A percentile compares a stretch with the other conserved stretches of the same genome.
Conservation (phyloP, 2,888 invertebrate species). For the Emesis furor region DNA sequence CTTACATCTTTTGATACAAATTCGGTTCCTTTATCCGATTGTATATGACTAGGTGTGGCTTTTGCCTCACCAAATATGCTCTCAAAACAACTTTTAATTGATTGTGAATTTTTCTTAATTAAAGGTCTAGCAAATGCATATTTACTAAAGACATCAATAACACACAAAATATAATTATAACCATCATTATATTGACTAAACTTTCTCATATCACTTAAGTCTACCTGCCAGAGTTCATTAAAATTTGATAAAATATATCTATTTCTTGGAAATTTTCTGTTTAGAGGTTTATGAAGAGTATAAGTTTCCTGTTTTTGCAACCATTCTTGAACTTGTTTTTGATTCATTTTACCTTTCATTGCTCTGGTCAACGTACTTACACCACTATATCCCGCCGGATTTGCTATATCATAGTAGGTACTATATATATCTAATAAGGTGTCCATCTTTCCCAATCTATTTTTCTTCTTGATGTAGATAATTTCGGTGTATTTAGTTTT, state of each 20-base stretch:
- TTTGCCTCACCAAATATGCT: slow-evolving; percentile 67
- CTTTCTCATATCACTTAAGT: slow-evolving; percentile 16
- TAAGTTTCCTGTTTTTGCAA: slow-evolving; percentile 71
- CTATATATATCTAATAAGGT: not conserved
- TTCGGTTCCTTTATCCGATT: slow-evolving; percentile 69
- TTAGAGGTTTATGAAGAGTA: slow-evolving; percentile 69
- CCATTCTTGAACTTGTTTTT: slow-evolving; percentile 47
- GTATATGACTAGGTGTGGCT: slow-evolving; percentile 37
- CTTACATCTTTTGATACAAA: slow-evolving; percentile 67
- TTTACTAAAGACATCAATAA: slow-evolving; percentile 71
- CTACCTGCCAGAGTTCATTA: slow-evolving; percentile 56
- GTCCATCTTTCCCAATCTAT: not conserved
- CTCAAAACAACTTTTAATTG: slow-evolving; percentile 61
- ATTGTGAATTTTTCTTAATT: slow-evolving; percentile 63
- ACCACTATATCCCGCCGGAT: not conserved
- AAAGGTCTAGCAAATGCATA: slow-evolving; percentile 63
- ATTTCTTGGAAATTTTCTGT: slow-evolving; percentile 65
- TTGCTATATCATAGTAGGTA: not conserved
- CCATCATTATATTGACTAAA: slow-evolving; percentile 17
- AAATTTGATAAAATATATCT: slow-evolving; percentile 69
- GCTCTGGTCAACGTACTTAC: not conserved
- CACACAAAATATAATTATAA: slow-evolving; percentile 61
- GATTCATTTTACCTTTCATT: slow-evolving; percentile 1
- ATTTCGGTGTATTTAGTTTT: not conserved
- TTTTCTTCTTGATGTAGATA: not conserved